Base-by-base conservation (phyloP, 2,113 vertebrate genomes). In the Indicator maculatus region DNA sequence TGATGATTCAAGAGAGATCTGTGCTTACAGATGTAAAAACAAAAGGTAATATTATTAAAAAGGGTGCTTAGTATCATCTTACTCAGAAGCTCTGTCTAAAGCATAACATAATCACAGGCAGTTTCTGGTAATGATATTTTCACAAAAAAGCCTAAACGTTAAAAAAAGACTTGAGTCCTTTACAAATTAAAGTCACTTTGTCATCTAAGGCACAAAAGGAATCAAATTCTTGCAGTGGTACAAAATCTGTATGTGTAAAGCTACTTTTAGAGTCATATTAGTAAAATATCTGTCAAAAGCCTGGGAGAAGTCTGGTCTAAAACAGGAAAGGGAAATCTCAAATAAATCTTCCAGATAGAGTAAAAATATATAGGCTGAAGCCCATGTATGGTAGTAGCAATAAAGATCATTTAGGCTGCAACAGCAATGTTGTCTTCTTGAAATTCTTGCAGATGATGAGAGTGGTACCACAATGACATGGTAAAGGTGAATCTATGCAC, bases 141-240 rank as follows among this genome's bases (percentile, higher is more conserved):
- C 88, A 88, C 33, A 61, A 52, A 47, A 38, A 83, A 88, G 75
- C 30, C 75, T 69, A 89, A 86, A 95, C 58, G 79, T 86, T 93
- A 91, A 23, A 52, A 47, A 86, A 83, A 89, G 10, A 83, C 27
- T 59, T 89, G 9, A 88, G 47, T 65, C 72, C n/a, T 77, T 81
- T 61, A 69, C 44, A 72, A 83, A 83, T 65, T 27, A 41, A 87
- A 95, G 75, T 72, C 47, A 60, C 36, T 75, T 86, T 86, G 39
- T 61, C 70, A 85, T 79, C 17, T 58, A 41, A 83, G 69, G 47
- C 53, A 63, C 12, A 52, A 41, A 89, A 70, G 41, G 63, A 84
- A 79, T 79, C n/a, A 36, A 93, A 85, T 91, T 74, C 30, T 70
- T 78, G 47, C 3, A 4, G 44, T 26, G 8, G 33, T 38, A 69